A percentile compares a stretch with the other conserved stretches of the same genome.
These are phyloP conservation scores for Pao palembangensis DNA, from an alignment of 2,113 vertebrate genomes.

Conservation along the genomic window DNA sequence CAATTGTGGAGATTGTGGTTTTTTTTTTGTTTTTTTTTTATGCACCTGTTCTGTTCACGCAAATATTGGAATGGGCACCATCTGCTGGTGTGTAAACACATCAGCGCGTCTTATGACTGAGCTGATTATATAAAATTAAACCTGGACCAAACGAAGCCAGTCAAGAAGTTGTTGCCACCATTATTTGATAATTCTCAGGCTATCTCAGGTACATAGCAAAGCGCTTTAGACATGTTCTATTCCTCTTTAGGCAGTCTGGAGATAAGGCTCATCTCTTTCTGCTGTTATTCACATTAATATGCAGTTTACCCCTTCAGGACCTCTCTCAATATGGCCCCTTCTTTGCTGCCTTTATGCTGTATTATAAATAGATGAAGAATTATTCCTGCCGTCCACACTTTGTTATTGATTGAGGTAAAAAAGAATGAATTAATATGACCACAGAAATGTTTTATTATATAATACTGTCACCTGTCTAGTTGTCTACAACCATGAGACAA, in stretches of 20 bases:
- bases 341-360: slow-evolving; percentile 40
- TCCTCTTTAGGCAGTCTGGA: background rate
- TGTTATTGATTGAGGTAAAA: too few relatives aligned
- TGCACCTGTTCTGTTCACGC: background rate
- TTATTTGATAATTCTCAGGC: slow-evolving; percentile 22
- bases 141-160: slow-evolving; percentile 31
- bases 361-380: slow-evolving; percentile 63
- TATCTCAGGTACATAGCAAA: slow-evolving; percentile 22
- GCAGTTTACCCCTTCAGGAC: slow-evolving; percentile 46
- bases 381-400: slow-evolving; percentile 56
- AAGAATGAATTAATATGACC: too few relatives aligned
- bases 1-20: background rate
- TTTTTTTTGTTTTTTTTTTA: too few relatives aligned
- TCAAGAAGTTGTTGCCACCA: slow-evolving; percentile 22
- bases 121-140: background rate
- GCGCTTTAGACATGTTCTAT: slow-evolving; percentile 17
- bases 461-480: too few relatives aligned
- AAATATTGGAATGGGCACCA: background rate
- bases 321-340: slow-evolving; percentile 14
- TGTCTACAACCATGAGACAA: too few relatives aligned
- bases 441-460: too few relatives aligned
- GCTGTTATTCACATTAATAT: slow-evolving; percentile 47
- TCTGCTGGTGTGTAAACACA: background rate
- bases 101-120: background rate
- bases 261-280: slow-evolving; percentile 13